Conservation (phyloP, 2,888 invertebrate genomes). For the Alloscopus bannaensis region DNA sequence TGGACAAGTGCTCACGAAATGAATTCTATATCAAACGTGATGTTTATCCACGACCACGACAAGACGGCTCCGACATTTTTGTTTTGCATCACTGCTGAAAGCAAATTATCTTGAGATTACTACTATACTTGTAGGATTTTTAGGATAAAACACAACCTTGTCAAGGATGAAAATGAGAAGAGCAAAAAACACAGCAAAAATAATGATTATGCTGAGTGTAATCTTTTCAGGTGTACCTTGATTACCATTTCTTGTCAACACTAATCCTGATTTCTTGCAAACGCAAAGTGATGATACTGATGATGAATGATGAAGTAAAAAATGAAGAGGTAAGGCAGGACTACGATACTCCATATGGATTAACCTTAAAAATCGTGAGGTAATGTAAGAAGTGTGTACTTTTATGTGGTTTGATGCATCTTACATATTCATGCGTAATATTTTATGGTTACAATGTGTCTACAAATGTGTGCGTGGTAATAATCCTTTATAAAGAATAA, state of each 20-base stretch:
- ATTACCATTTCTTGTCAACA: neutral
- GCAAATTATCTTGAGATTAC: neutral
- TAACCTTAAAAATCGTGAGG: neutral
- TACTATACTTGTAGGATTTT: neutral
- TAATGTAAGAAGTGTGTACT: neutral
- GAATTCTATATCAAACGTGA: neutral
- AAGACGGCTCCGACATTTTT: neutral
- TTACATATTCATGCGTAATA: neutral
- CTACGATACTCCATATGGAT: neutral
- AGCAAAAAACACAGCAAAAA: neutral
- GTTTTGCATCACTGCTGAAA: neutral
- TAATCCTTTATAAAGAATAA: neutral
- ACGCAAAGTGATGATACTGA: neutral
- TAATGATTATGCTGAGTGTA: neutral
- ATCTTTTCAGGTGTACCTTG: neutral
- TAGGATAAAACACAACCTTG: conserved; percentile 23
- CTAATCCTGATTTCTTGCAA: neutral
- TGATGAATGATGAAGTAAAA: neutral
- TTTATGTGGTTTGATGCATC: no score
- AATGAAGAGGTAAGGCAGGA: neutral
- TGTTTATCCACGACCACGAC: neutral
- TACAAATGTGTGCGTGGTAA: neutral
- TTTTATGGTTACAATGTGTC: neutral
- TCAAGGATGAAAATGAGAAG: conserved; percentile 2
- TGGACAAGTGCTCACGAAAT: neutral